Base-by-base conservation (phyloP, 2,888 invertebrate species). In the Actias luna region DNA sequence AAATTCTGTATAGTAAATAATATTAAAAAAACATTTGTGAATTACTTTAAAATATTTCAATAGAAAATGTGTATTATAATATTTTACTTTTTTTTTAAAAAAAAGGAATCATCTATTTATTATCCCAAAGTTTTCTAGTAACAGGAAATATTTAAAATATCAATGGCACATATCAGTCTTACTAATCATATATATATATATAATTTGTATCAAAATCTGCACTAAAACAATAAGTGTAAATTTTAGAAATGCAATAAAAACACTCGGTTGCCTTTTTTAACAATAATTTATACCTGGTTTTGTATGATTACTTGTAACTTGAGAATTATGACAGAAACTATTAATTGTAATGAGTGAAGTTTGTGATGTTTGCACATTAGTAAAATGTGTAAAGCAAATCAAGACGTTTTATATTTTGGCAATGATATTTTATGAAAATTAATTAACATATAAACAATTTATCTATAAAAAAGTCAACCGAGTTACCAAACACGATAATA, bases 141-240 rank as follows among this genome's bases (percentile, higher is more conserved):
- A 55, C 16, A 7, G 29, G 14, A 27, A 29, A 57, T 60, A 62
- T 50, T 57, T 60, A 46, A 22, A 42, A 35, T 55, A 22, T 27
- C 46, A 50, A 75, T 79, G 78, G 78, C 78, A 78, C 77, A 68
- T 55, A 64, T 77, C 76, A 80, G 78, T 79, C 79, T 78, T 75
- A 61, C 61, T 59, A 67, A 55, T 29, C 29, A 55, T 16, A n/a
- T n/a, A n/a, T n/a, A n/a, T n/a, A n/a, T n/a, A n/a, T n/a, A 55
- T 55, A 46, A 46, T 46, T 46, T 46, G 22, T 46, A 22, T 46
- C 22, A 46, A 46, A 46, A 46, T 42, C 18, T 42, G 46, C 46
- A 46, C 46, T 46, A 22, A 22, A 46, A 46, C 10, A 46, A 22
- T 46, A 1, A 22, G 46, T 46, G 46, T 46, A 18, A 46, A 22